Evolutionary conservation across 2,113 vertebrate genomes (phyloP).

Genomic region (Macheiramphus alcinus): DNA sequence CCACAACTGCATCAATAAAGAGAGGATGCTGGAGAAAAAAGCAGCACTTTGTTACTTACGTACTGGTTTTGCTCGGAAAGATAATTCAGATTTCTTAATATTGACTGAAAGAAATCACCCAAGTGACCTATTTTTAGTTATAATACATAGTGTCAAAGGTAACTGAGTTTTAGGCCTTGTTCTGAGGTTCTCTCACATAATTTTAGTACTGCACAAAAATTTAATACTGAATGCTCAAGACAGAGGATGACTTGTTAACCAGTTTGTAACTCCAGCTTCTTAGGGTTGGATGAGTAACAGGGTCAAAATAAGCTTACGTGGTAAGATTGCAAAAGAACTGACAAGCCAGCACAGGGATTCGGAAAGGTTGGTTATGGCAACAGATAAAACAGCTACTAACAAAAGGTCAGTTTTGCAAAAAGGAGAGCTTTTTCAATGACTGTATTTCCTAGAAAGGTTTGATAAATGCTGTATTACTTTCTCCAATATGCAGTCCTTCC

Average conservation of each 20-base stretch:
- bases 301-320: not conserved
- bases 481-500: not conserved
- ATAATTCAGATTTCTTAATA: not conserved
- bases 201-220: not conserved
- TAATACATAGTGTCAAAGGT: not conserved
- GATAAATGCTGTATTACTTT: not conserved
- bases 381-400: not conserved
- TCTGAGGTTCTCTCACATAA: not conserved
- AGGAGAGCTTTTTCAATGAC: not conserved
- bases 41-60: not conserved
- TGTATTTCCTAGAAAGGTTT: not conserved
- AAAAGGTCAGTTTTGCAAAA: not conserved
- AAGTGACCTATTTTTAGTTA: not conserved
- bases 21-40: not conserved
- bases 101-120: not conserved
- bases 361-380: not conserved
- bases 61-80: not conserved
- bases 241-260: not conserved
- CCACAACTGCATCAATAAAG: not conserved
- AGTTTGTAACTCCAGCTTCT: not conserved
- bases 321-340: not conserved
- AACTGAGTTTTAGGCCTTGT: not conserved
- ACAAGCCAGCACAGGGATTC: not conserved
- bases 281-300: not conserved
- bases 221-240: not conserved